Evolutionary conservation across 2,797 vertebrate genomes (phyloP).

Genomic region (Meriones psammophilus): DNA sequence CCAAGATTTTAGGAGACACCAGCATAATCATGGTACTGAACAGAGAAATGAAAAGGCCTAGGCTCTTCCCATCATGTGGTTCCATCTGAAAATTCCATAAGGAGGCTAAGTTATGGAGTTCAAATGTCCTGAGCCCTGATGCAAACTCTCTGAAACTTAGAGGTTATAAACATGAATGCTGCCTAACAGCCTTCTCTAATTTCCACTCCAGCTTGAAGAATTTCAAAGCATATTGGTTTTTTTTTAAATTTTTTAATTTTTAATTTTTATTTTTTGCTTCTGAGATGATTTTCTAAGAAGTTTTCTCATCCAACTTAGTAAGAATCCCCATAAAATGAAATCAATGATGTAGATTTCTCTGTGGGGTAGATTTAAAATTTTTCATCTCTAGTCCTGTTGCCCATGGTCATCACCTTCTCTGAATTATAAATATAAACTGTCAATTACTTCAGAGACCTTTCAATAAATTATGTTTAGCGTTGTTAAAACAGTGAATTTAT

Average conservation of each 20-base stretch:
- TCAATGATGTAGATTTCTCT: slow-evolving; percentile 66
- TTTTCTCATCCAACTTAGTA: slow-evolving; percentile 51
- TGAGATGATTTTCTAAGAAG: slow-evolving; percentile 25
- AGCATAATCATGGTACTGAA: background rate
- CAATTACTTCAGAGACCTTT: slow-evolving; percentile 72
- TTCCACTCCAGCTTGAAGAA: slow-evolving; percentile 51
- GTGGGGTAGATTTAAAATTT: slow-evolving; percentile 55
- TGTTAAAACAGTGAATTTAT: slow-evolving; percentile 63
- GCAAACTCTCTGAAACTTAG: slow-evolving; percentile 18
- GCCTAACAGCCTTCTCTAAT: background rate
- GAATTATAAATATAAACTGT: slow-evolving; percentile 68
- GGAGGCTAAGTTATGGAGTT: background rate
- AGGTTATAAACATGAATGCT: slow-evolving; percentile 32
- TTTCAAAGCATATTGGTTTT: slow-evolving; percentile 38
- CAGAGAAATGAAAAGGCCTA: background rate
- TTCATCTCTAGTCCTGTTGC: slow-evolving; percentile 66
- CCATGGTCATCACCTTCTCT: slow-evolving; percentile 54
- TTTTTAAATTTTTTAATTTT: too few species aligned
- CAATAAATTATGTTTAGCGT: slow-evolving; percentile 62
- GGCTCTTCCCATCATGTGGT: background rate
- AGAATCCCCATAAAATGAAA: slow-evolving; percentile 43
- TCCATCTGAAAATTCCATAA: background rate
- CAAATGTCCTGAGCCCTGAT: slow-evolving; percentile 26
- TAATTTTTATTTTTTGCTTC: background rate
- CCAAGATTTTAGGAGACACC: background rate